phyloP scores from a whole-genome alignment of 1,140 invertebrate genomes.

The Neodiprion pinetum region DNA sequence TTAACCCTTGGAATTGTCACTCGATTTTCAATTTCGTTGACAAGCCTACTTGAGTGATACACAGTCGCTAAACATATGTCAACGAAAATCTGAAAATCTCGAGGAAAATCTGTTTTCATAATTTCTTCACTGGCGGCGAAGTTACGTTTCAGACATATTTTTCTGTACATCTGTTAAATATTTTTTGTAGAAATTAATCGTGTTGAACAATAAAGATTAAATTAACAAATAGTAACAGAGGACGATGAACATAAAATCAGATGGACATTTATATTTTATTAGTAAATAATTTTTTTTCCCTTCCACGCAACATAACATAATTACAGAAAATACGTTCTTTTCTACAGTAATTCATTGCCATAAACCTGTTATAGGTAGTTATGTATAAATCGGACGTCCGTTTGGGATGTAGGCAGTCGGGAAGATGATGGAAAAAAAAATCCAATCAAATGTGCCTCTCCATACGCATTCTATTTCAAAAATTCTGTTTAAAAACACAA shows the following conservation, averaged over 20 bases:
- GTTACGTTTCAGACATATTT: no score
- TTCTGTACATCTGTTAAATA: no score
- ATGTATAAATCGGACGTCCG: neutral
- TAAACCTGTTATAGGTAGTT: neutral
- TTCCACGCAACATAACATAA: conserved; percentile 5
- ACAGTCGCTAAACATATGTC: no score
- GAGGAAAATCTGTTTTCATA: no score
- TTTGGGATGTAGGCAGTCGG: neutral
- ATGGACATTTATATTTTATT: neutral
- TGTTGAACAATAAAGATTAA: no score
- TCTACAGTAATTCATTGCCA: neutral
- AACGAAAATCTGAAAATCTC: no score
- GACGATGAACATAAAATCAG: neutral
- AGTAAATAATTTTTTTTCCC: neutral
- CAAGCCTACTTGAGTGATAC: no score
- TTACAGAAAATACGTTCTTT: conserved; percentile 8
- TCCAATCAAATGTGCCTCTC: conserved; percentile 51
- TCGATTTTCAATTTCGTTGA: no score
- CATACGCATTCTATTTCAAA: conserved; percentile 62
- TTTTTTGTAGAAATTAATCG: no score
- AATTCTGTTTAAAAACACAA: conserved; percentile 62
- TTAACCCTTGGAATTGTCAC: no score
- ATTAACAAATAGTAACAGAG: no score
- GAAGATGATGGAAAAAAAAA: conserved; percentile 29
- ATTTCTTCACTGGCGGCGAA: no score